Conservation (phyloP, 2,113 vertebrate genomes). For the Neolamprologus ventralis region DNA sequence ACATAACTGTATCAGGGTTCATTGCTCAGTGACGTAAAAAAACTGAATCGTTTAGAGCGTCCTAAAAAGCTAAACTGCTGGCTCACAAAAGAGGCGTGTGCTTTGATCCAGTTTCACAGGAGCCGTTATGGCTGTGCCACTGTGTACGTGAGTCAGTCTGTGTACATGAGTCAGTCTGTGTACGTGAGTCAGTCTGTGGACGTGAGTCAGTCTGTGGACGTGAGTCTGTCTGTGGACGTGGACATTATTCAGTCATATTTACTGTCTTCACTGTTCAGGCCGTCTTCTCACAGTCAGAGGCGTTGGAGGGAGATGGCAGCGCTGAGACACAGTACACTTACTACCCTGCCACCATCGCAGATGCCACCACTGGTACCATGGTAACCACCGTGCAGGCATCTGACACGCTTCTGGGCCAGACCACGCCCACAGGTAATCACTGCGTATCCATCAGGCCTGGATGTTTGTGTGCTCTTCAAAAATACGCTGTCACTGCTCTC, state of each 20-base stretch:
- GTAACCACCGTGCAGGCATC: slow-evolving; percentile 73
- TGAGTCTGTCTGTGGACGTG: not conserved
- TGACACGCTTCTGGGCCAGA: slow-evolving; percentile 71
- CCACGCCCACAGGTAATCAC: slow-evolving; percentile 63
- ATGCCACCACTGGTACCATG: slow-evolving; percentile 69
- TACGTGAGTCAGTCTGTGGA: fast-evolving
- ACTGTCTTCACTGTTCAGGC: slow-evolving; percentile 42
- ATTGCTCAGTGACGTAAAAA: not conserved
- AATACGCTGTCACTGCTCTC: not conserved
- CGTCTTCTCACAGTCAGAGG: slow-evolving; percentile 73
- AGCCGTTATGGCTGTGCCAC: not conserved
- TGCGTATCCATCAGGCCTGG: too few species aligned
- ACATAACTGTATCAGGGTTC: not conserved
- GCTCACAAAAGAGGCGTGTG: not conserved
- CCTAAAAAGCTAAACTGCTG: not conserved
- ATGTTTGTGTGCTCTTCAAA: not conserved
- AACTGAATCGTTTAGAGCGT: not conserved
- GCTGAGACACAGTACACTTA: slow-evolving; percentile 75
- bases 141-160: not conserved
- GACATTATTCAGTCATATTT: not conserved
- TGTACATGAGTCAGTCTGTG: not conserved
- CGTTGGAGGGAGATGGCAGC: slow-evolving; percentile 64
- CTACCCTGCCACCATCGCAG: slow-evolving; percentile 73
- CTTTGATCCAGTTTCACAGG: not conserved
- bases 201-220: too few species aligned